Evolutionary conservation across 2,113 vertebrate species (phyloP).

Genomic region (Amphilophus citrinellus): DNA sequence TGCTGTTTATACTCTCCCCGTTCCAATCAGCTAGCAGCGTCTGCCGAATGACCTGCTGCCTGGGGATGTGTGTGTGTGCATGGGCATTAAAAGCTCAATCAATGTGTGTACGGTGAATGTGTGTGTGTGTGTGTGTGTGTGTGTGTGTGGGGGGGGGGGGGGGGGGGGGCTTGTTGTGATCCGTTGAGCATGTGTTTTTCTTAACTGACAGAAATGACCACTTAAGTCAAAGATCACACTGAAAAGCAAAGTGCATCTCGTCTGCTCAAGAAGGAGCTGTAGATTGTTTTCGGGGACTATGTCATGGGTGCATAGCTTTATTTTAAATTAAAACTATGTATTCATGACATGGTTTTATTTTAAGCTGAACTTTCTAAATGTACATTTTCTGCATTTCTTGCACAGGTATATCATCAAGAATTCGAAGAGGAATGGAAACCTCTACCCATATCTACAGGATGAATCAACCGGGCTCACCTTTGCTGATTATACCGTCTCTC

Average conservation of each 20-base stretch:
- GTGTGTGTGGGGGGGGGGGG: not conserved
- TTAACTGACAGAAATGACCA: conserved; percentile 43
- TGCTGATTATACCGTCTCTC: conserved; percentile 83
- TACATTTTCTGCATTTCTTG: conserved; percentile 18
- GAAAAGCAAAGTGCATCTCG: conserved; percentile 5
- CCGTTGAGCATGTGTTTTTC: conserved; percentile 37
- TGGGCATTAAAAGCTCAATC: conserved; percentile 27
- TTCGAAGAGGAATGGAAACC: conserved; percentile 73
- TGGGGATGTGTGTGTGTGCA: conserved; percentile 56
- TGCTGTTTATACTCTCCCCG: conserved; percentile 80
- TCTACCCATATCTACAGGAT: conserved; percentile 87
- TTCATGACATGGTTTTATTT: not conserved
- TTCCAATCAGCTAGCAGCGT: conserved; percentile 72
- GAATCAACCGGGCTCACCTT: conserved; percentile 85
- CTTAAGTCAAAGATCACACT: conserved; percentile 19
- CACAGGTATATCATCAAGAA: conserved; percentile 87
- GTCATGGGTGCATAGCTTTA: not conserved
- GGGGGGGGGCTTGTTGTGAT: conserved; percentile 1
- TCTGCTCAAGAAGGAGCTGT: not conserved
- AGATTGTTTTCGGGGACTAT: not conserved
- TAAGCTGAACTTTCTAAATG: not conserved
- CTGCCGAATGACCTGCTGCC: conserved; percentile 74
- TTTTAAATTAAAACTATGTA: not conserved
- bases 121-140: conserved; percentile 48
- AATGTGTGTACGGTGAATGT: conserved; percentile 27